Base-by-base conservation (phyloP, 92 coral and sea anemone species). In the Virgularia gustaviana region DNA sequence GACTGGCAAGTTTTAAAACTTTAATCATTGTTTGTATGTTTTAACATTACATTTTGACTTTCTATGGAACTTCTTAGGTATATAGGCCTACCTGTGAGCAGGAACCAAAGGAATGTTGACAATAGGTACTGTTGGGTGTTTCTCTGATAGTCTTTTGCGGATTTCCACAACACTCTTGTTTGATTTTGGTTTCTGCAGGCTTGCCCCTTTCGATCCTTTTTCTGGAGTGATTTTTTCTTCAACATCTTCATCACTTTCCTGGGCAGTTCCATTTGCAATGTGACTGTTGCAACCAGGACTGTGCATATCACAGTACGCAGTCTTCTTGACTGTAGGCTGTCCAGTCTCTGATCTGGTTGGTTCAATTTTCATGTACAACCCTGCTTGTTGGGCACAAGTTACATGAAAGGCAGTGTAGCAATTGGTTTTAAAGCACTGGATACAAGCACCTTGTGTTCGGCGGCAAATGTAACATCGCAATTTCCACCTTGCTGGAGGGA, bases 321-420 rank as follows among this genome's bases (percentile, higher is more conserved):
- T 84, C 77, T 94, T 94, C 71, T 89, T 89, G 16, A 94, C 99
- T 1, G 99, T 85, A 5, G 87, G 30, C 65, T 94, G 99, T 1
- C 99, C 99, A 73, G 65, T 78, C 54, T 94, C 99, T 27, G 87
- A 87, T 51, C 86, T 89, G 0, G 87, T 78, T 1, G 99, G 99
- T 71, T 94, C 99, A 33, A 94, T 94, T 77, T 94, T 94, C 99
- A 94, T 89, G 85, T 79, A 89, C 76, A 94, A 83, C 10, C 99
- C 99, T 16, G 99, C 99, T 81, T 94, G 99, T 19, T 94, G 99
- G 43, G 99, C 99, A 59, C 99, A 94, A 28, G 99, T 94, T 36
- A 94, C 99, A 83, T 94, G 99, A 72, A 94, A 94, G 19, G 99
- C 99, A 61, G 94, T 94, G 78, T 94, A 94, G 78, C 99, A 94